Percentiles rank a stretch among this genome's conserved stretches.
phyloP scores from a whole-genome alignment of 1,140 invertebrate genomes.

The Trichonephila clavipes region DNA sequence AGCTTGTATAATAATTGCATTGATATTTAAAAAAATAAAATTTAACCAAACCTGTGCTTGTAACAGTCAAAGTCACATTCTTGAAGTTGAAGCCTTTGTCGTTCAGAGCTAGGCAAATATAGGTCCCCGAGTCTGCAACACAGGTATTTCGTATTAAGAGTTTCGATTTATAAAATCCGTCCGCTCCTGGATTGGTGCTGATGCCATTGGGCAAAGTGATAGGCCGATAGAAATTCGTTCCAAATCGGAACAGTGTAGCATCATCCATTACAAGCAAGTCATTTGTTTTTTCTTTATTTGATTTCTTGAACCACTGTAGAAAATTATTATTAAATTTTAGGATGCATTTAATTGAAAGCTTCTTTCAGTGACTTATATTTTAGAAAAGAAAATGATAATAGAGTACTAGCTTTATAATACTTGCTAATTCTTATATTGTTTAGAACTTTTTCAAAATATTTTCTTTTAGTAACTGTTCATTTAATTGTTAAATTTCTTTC shows the following conservation, averaged over 20 bases:
- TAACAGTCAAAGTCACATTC: constrained; percentile 36
- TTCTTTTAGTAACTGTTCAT: too few relatives aligned
- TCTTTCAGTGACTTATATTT: too few relatives aligned
- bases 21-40: too few relatives aligned
- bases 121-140: constrained; percentile 86
- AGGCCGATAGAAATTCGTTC: constrained; percentile 43
- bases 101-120: constrained; percentile 85
- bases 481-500: too few relatives aligned
- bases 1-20: too few relatives aligned
- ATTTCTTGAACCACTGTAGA: constrained; percentile 56
- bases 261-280: neutral
- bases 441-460: too few relatives aligned
- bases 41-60: neutral
- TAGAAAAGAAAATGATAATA: too few relatives aligned
- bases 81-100: constrained; percentile 77
- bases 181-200: neutral
- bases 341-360: too few relatives aligned
- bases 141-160: constrained; percentile 80
- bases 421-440: too few relatives aligned
- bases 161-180: constrained; percentile 53
- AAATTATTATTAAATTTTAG: neutral
- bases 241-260: constrained; percentile 36
- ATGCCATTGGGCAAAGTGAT: neutral
- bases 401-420: too few relatives aligned
- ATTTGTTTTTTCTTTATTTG: constrained; percentile 22